phyloP scores from a whole-genome alignment of 2,888 invertebrate genomes.

The Alloplasta piceator region DNA sequence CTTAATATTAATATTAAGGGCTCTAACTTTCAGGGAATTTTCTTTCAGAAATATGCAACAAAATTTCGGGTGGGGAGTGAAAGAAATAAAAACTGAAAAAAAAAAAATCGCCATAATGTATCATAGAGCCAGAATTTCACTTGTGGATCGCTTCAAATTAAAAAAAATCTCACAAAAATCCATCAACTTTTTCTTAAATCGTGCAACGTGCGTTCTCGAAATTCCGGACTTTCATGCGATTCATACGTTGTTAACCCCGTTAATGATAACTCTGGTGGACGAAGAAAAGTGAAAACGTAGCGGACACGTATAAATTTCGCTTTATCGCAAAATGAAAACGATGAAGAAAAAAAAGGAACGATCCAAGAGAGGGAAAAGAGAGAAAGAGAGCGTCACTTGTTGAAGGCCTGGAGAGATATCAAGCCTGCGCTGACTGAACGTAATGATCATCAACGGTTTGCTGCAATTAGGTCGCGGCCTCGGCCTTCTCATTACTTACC shows the following conservation, averaged over 20 bases:
- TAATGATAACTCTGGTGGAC: conserved; percentile 9
- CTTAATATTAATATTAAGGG: no score
- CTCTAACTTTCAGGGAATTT: no score
- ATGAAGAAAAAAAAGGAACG: conserved; percentile 1
- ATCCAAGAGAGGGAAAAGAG: conserved; percentile 12
- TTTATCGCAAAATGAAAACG: conserved; percentile 11
- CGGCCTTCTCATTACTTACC: conserved; percentile 67
- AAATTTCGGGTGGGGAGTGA: no score
- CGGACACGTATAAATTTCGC: conserved; percentile 33
- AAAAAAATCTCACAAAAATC: not conserved
- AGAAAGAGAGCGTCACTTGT: no score
- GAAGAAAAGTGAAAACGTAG: conserved; percentile 54
- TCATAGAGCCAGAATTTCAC: no score
- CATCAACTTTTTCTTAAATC: no score
- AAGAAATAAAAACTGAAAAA: no score
- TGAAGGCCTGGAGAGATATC: no score
- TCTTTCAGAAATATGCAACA: no score
- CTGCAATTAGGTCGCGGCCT: conserved; percentile 67
- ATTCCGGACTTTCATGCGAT: conserved; percentile 39
- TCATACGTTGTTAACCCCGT: conserved; percentile 29
- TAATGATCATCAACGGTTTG: conserved; percentile 61
- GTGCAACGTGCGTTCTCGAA: conserved; percentile 5
- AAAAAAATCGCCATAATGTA: no score
- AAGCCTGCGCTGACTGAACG: not conserved
- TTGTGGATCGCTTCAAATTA: no score